These are phyloP conservation scores for Ectobius pallidus DNA, from an alignment of 2,888 invertebrate genomes.

Conservation along the genomic window DNA sequence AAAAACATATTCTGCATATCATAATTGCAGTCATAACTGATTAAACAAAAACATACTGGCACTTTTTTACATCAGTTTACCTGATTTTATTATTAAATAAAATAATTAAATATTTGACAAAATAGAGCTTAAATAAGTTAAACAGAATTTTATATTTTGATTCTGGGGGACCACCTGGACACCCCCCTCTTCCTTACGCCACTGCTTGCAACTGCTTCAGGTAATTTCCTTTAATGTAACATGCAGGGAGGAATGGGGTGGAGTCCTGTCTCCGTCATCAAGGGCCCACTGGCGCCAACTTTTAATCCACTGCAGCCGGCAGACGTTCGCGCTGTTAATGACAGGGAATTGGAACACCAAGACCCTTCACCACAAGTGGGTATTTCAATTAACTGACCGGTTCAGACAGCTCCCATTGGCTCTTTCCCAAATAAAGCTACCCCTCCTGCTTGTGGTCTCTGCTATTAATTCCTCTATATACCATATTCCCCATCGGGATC, in stretches of 20 bases:
- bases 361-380: slow-evolving; percentile 16
- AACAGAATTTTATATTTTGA: too few species aligned
- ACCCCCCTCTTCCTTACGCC: too few species aligned
- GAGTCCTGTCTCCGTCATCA: slow-evolving; percentile 5
- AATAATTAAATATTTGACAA: too few species aligned
- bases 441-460: neutral
- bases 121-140: too few species aligned
- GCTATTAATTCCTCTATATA: neutral
- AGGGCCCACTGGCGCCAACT: slow-evolving; percentile 18
- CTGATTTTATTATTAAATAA: too few species aligned
- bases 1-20: too few species aligned
- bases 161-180: too few species aligned
- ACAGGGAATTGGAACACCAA: slow-evolving; percentile 17
- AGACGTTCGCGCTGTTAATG: slow-evolving; percentile 10
- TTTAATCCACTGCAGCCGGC: slow-evolving; percentile 10
- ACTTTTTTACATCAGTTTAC: too few species aligned
- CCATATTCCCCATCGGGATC: too few species aligned
- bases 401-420: neutral
- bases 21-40: too few species aligned
- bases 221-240: slow-evolving; percentile 19
- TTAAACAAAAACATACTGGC: too few species aligned
- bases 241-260: neutral
- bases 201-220: slow-evolving; percentile 12
- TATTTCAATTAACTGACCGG: slow-evolving; percentile 16
- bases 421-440: neutral